Conservation (phyloP, 2,888 invertebrate species). For the Drosophila meridiana region DNA sequence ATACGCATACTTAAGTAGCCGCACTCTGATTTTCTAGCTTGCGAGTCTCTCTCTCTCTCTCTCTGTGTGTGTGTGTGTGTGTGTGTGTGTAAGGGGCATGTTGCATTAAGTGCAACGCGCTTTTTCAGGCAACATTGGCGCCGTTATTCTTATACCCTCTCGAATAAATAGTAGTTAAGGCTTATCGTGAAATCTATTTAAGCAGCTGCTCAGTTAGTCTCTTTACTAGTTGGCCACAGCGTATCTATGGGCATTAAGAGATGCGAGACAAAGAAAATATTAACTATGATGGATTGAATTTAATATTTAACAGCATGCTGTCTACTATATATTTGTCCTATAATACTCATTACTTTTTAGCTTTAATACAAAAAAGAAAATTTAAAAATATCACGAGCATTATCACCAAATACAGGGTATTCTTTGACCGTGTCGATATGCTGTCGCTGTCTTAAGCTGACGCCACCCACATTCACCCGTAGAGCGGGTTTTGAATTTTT, state of each 20-base stretch:
- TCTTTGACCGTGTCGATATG: background rate
- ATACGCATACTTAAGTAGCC: constrained; percentile 72
- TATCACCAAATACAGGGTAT: constrained; percentile 30
- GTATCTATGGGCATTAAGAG: background rate
- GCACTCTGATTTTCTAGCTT: constrained; percentile 52
- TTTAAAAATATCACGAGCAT: too few relatives aligned
- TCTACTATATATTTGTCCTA: too few relatives aligned
- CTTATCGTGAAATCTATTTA: constrained; percentile 8
- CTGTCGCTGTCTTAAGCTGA: constrained; percentile 26
- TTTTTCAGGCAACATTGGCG: constrained; percentile 45
- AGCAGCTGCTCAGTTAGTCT: background rate
- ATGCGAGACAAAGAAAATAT: too few relatives aligned
- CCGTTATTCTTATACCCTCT: constrained; percentile 35
- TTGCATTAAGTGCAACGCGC: constrained; percentile 55
- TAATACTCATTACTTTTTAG: too few relatives aligned
- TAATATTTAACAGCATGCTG: too few relatives aligned
- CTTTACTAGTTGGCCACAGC: too few relatives aligned
- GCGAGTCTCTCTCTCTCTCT: constrained; percentile 15
- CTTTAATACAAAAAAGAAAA: too few relatives aligned
- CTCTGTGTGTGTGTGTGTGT: background rate
- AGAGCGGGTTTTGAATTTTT: constrained; percentile 63
- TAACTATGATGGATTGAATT: background rate
- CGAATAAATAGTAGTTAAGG: background rate
- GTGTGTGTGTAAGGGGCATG: constrained; percentile 24
- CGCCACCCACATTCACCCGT: constrained; percentile 33